Conservation (phyloP, 92 coral and sea anemone genomes). For the Heteractis magnifica region DNA sequence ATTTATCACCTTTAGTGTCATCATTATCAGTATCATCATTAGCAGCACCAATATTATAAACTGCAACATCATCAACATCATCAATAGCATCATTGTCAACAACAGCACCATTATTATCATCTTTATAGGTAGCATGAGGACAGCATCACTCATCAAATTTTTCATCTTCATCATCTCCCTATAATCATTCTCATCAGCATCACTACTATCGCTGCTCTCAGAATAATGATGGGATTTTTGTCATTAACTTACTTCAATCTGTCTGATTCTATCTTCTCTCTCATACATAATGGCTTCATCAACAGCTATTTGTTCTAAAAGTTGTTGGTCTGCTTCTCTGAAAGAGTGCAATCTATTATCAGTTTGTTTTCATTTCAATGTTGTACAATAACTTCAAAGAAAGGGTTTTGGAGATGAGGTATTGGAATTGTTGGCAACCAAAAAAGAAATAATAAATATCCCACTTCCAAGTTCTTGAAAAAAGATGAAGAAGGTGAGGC, state of each 20-base stretch:
- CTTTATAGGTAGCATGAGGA: background rate
- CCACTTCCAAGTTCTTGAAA: no score
- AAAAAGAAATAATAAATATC: no score
- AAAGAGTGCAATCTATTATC: background rate
- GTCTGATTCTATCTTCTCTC: conserved; percentile 81
- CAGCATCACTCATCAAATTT: background rate
- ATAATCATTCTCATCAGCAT: background rate
- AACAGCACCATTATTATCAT: background rate
- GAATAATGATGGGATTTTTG: background rate
- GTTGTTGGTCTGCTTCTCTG: conserved; percentile 77
- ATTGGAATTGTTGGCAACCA: background rate
- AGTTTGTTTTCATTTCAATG: background rate
- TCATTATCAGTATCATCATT: background rate
- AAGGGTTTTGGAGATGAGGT: background rate
- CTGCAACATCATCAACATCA: background rate
- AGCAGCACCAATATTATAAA: background rate
- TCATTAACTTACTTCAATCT: conserved; percentile 68
- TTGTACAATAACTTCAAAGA: no score
- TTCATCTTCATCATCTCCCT: background rate
- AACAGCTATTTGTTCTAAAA: conserved; percentile 72
- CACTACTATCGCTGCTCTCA: background rate
- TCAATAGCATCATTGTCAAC: background rate
- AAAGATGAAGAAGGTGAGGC: no score
- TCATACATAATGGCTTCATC: conserved; percentile 83
- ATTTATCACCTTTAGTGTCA: background rate